Conservation (phyloP, 92 coral and sea anemone species). For the Porites evermanni region DNA sequence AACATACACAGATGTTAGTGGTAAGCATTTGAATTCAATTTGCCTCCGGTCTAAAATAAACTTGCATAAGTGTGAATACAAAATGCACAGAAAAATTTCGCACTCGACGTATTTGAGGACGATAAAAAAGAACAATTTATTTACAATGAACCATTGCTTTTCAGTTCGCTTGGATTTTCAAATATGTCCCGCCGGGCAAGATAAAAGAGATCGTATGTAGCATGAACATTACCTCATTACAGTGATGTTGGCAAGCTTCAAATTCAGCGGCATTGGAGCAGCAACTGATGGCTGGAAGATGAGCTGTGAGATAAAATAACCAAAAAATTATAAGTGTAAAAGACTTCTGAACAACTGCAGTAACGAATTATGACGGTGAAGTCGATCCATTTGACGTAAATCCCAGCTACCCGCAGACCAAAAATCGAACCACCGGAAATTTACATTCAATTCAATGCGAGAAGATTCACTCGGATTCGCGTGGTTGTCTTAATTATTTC, state of each 20-base stretch:
- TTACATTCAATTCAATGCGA: conserved; percentile 96
- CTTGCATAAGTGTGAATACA: conserved; percentile 72
- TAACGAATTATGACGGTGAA: conserved; percentile 24
- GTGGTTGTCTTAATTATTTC: conserved; percentile 95
- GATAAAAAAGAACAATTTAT: conserved; percentile 55
- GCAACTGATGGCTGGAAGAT: conserved; percentile 84
- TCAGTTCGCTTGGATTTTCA: conserved; percentile 50
- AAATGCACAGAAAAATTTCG: conserved; percentile 15
- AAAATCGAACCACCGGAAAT: conserved; percentile 83
- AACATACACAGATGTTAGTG: conserved; percentile 55
- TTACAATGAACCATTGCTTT: conserved; percentile 37
- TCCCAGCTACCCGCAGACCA: conserved; percentile 39
- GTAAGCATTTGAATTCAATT: conserved; percentile 74
- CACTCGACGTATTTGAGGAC: conserved; percentile 48
- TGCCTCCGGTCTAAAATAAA: conserved; percentile 76
- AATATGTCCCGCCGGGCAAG: conserved; percentile 82
- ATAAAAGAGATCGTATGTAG: conserved; percentile 72
- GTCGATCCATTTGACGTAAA: conserved; percentile 49
- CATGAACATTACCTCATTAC: conserved; percentile 87
- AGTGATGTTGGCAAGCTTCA: conserved; percentile 84
- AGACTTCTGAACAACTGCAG: conserved; percentile 13
- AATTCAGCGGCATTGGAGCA: conserved; percentile 86
- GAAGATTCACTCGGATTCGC: conserved; percentile 85
- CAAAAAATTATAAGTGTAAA: conserved; percentile 38
- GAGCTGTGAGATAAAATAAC: conserved; percentile 69